Evolutionary conservation across 1,140 invertebrate species (phyloP), one percentile per base, ranked within the genome.

Genomic region (Drosophila novamexicana): DNA sequence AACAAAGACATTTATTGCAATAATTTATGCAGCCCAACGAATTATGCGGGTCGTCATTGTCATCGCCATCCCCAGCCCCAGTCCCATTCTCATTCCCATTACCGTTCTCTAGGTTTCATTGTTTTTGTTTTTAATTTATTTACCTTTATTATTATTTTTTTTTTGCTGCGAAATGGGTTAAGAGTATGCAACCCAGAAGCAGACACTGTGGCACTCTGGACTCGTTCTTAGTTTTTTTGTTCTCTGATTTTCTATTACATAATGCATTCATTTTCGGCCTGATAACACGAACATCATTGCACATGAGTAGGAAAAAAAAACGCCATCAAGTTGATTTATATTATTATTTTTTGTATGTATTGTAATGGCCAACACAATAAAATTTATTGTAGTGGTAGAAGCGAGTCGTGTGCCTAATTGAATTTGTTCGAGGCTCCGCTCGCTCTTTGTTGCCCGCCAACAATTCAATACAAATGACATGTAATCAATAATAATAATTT

Each of bases 401-500:
- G 32, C 49, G 56, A 56, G 74, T 81, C 66, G 82, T 75, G 82
- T 37, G 69, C 57, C 66, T 85, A 85, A 85, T 85, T 85, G 75
- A 85, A 86, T 86, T 86, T 81, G 78, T 71, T 81, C 47, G 69
- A 64, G 56, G 12, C 66, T n/a, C 6, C 42, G 34, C 50, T 54
- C 34, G 34, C 52, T 32, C 36, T 59, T 50, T 66, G 64, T 64
- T 36, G 56, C 37, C 44, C 44, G 18, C 80, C 39, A 14, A 37
- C 39, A 69, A 50, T 71, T 80, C 73, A 54, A 81, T 85, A 85
- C 63, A 71, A 85, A 78, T 81, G 66, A 77, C 82, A 81, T 85
- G 78, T 78, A 85, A 85, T 85, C 81, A 85, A 85, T 85, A 85
- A 85, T 86, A 85, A 81, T 81, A 66, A 75, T 77, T 81, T 79